Percentiles rank a stretch among this genome's conserved stretches.
Conservation (phyloP, 2,113 vertebrate genomes). For the Pantherophis guttatus region DNA sequence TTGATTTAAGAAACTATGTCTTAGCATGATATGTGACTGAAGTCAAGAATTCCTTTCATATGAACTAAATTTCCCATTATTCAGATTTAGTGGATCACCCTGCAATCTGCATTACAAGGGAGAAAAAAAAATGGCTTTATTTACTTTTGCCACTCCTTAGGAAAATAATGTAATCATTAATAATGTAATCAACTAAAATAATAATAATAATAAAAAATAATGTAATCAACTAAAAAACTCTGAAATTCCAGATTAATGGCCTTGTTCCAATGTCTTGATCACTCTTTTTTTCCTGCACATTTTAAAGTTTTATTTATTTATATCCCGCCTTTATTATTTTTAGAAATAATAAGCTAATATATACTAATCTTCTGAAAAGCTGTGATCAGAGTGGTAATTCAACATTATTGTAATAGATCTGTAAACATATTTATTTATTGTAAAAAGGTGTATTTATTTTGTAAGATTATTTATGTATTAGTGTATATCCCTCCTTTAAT, state of each 20-base stretch:
- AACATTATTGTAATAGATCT: background rate
- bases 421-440: background rate
- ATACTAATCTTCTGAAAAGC: background rate
- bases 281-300: background rate
- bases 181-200: too few relatives aligned
- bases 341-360: background rate
- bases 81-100: background rate
- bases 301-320: background rate
- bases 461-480: background rate
- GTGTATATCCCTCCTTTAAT: background rate
- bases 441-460: background rate
- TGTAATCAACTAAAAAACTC: background rate
- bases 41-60: background rate
- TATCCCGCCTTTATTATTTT: too few relatives aligned
- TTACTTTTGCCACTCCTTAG: background rate
- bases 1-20: background rate
- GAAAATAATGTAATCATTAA: background rate
- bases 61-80: background rate
- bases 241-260: background rate
- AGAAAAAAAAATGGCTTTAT: background rate
- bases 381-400: background rate
- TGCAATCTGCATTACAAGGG: background rate
- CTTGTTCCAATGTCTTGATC: background rate
- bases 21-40: background rate
- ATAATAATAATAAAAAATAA: too few relatives aligned